Base-by-base conservation (phyloP, 2,113 vertebrate genomes). In the Oophaga pumilio region DNA sequence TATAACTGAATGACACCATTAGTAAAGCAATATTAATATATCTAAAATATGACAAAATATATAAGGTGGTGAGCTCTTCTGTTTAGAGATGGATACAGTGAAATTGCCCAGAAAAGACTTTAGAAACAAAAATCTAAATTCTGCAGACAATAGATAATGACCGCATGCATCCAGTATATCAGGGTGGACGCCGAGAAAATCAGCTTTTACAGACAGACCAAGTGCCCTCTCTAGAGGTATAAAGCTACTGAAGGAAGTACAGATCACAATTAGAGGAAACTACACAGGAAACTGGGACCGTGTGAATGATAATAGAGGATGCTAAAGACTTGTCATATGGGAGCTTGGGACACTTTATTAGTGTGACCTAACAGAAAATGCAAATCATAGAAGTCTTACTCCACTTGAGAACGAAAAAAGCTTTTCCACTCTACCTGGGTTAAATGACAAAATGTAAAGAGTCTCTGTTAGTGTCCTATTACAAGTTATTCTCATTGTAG, bases 281-380 rank as follows among this genome's bases (percentile, higher is more conserved):
- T 22, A 20, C 43, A 50, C 33, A 74, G 71, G 71, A 74, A 74
- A 74, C 71, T 74, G 43, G 43, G 71, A 12, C 43, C 50, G 22
- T 73, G 69, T 74, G 71, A 74, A 50, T 73, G 69, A 73, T 49
- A 50, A 74, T 50, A 74, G 33, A 74, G 43, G 71, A 50, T 50
- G 10, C 71, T 49, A 8, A 50, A 50, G 71, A 74, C 43, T 11
- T 74, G 15, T 74, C 71, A 49, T 50, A 50, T 43, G 69, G 71
- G 71, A 74, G 33, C 50, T 11, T 50, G 43, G 33, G 71, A 74
- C 71, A 74, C 33, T 15, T 74, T 74, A 74, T 74, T 74, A 74
- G 43, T 22, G 43, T 50, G 71, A 74, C 33, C 17, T 49, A 22
- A 74, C 26, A 74, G 33, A 50, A 22, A 74, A 50, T 22, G 71